Conservation (phyloP, 2,113 vertebrate genomes). For the Percopsis transmontana region DNA sequence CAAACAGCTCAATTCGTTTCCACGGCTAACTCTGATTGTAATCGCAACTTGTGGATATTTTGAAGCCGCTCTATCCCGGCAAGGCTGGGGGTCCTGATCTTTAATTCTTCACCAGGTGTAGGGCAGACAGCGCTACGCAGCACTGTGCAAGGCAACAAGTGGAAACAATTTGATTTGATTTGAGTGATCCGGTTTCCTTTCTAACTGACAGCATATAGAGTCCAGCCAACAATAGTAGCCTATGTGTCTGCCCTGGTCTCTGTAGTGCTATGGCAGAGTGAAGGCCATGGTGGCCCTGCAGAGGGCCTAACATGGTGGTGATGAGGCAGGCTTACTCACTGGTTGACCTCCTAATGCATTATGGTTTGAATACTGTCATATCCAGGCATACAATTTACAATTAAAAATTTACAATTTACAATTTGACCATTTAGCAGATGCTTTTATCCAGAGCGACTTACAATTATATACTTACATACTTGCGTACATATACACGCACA, state of each 20-base stretch:
- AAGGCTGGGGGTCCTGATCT: neutral
- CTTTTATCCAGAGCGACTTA: too few relatives aligned
- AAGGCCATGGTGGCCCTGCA: neutral
- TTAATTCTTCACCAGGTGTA: neutral
- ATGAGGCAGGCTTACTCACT: neutral
- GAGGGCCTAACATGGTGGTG: constrained; percentile 2
- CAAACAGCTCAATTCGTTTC: constrained; percentile 21
- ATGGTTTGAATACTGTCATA: neutral
- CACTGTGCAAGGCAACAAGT: constrained; percentile 11
- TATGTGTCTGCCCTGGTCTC: constrained; percentile 1
- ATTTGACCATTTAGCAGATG: too few relatives aligned
- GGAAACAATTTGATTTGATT: constrained; percentile 49
- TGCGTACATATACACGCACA: neutral
- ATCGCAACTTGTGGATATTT: constrained; percentile 23
- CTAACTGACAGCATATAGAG: neutral
- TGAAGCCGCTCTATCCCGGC: neutral
- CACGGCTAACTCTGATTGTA: constrained; percentile 40
- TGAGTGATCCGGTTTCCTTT: neutral
- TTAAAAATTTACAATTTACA: too few relatives aligned
- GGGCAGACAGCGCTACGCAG: neutral
- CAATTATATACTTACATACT: neutral
- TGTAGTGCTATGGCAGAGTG: neutral
- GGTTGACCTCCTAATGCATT: neutral
- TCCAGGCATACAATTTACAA: neutral
- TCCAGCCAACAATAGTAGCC: neutral